phyloP scores from a whole-genome alignment of 2,113 vertebrate species.

The Antigone vipio region DNA sequence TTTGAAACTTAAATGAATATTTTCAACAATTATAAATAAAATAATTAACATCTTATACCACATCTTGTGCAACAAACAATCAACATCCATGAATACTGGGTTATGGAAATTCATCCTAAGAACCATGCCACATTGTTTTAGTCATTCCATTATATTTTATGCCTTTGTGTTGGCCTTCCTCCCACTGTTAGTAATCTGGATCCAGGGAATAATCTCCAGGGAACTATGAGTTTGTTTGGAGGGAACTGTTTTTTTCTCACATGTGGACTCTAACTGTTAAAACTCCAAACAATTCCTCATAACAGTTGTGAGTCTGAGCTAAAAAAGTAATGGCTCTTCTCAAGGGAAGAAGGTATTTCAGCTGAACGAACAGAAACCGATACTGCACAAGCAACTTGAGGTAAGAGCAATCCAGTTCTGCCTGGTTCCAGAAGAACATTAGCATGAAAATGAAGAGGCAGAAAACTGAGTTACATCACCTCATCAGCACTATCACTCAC shows the following conservation, averaged over 20 bases:
- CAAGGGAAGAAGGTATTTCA: constrained; percentile 17
- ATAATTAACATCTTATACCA: constrained; percentile 28
- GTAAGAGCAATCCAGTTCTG: neutral
- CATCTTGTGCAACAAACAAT: constrained; percentile 23
- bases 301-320: neutral
- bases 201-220: constrained; percentile 20
- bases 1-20: constrained; percentile 50
- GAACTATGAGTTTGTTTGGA: constrained; percentile 36
- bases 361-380: constrained; percentile 1
- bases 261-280: constrained; percentile 28
- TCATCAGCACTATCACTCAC: neutral
- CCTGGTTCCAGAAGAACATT: neutral
- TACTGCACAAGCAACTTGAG: neutral
- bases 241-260: neutral
- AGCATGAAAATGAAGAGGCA: neutral
- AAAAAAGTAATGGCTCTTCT: neutral
- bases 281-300: neutral
- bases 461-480: neutral
- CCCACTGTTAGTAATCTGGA: constrained; percentile 26
- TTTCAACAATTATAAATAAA: constrained; percentile 56
- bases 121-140: constrained; percentile 42
- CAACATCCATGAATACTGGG: neutral
- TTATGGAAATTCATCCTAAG: constrained; percentile 30
- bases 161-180: constrained; percentile 37
- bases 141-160: constrained; percentile 29